Base-by-base conservation (phyloP, 2,888 invertebrate species). In the Schizaphis graminum region DNA sequence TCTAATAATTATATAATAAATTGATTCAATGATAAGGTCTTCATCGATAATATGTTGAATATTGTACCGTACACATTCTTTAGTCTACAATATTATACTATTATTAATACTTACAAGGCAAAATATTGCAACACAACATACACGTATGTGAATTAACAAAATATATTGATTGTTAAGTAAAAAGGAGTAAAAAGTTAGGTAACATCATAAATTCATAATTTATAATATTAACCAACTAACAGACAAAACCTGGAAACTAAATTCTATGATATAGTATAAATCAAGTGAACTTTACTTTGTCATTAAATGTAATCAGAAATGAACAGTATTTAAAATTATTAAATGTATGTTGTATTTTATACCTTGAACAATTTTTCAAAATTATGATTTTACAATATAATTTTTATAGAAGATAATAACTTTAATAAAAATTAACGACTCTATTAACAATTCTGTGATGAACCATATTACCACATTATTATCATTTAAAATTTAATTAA, bases 111-210 rank as follows among this genome's bases (percentile, higher is more conserved):
- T 8, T 21, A 41, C 16, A 21, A n/a, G 89, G 89, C 93, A 77
- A 89, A 7, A 3, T 11, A 24, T 44, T 56, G 89, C 93, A 89
- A 89, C 89, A 93, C n/a, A 93, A 84, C 7, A 56, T 84, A 93
- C 93, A 88, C 24, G 1, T 35, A 28, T n/a, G 93, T 77, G 5
- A 35, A 77, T 77, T 8, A 8, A 77, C 35, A 77, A 77, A 35
- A 35, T 35, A 21, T 5, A 77, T 77, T 35, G 13, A 35, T 8
- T 35, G 77, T n/a, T 77, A 2, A 2, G 77, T 77, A 77, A 77
- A 77, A 35, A 77, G 53, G 53, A 53, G 35, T 77, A 77, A 77
- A 77, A 35, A 21, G 35, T 35, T 35, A n/a, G 21, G 21, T 21
- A 21, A 67, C 35, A 35, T 35, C 2, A n/a, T 77, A 24, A 35